Evolutionary conservation across 2,888 invertebrate species (phyloP).

Genomic region (Creontiades dilutus): DNA sequence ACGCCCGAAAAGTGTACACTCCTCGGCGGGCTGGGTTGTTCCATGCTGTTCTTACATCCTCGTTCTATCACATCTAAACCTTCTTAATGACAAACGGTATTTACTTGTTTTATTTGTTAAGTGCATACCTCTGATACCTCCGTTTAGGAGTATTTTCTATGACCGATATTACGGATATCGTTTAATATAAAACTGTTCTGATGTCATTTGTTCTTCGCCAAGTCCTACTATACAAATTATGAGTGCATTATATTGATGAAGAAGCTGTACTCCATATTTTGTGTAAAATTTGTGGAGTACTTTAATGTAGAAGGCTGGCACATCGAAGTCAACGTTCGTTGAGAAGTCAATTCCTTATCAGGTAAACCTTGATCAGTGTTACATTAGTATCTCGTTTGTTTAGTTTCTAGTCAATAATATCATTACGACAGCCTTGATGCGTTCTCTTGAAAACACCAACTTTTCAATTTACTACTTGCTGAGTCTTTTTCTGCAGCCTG

Average conservation of each 20-base stretch:
- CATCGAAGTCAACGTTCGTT: not conserved
- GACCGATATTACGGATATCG: conserved; percentile 32
- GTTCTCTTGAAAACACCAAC: not conserved
- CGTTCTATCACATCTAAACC: not conserved
- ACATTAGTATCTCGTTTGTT: conserved; percentile 38
- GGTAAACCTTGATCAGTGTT: conserved; percentile 49
- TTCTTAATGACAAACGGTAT: conserved; percentile 51
- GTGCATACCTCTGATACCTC: conserved; percentile 58
- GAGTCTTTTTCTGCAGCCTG: not conserved
- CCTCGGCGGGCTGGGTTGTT: too few relatives aligned
- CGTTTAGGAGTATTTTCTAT: conserved; percentile 9
- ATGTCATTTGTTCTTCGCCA: not conserved
- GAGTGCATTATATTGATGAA: conserved; percentile 60
- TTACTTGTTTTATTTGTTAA: conserved; percentile 67
- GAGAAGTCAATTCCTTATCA: conserved; percentile 63
- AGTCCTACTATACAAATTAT: conserved; percentile 6
- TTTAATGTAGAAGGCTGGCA: conserved; percentile 6
- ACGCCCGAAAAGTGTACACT: too few relatives aligned
- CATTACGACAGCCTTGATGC: conserved; percentile 27
- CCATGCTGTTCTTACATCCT: not conserved
- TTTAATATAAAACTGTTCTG: not conserved
- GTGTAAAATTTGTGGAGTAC: conserved; percentile 62
- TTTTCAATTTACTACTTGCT: not conserved
- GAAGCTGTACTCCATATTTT: conserved; percentile 60
- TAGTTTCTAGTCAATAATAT: conserved; percentile 41